Evolutionary conservation across 2,113 vertebrate genomes (phyloP), one percentile per base, ranked within the genome.

Genomic region (Engraulis encrasicolus): DNA sequence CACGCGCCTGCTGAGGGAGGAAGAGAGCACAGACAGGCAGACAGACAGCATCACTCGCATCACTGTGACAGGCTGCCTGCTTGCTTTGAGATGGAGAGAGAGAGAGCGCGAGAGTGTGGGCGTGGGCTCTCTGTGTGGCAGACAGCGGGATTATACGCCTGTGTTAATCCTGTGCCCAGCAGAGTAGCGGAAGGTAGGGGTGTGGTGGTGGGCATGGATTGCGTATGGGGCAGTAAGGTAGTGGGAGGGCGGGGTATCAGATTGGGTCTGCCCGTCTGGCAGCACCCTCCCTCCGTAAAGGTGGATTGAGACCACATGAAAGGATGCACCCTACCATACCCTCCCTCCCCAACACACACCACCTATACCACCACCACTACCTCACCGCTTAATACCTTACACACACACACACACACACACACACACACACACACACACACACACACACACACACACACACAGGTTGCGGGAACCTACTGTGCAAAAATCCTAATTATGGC

Each of bases 251-350:
- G 50, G 83, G 81, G 27, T 34, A 36, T 31, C 66, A 36, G 66
- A 74, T 74, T 74, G 66, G 66, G n/a, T n/a, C n/a, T n/a, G n/a
- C n/a, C 31, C 66, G 40, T 45, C 40, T 34, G 27, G 66, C 66
- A 0, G 31, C 34, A 23, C 34, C 27, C 31, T 74, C 31, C 66
- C 66, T 80, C 85, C 89, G 86, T 61, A 91, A 91, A 88, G 82
- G 74, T 34, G 77, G 38, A 79, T 31, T 50, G 18, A 87, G 86
- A 85, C 88, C 50, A 89, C 52, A 86, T 89, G 85, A 86, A 90
- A 90, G 82, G 0, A 0, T 27, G n/a, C n/a, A n/a, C n/a, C n/a
- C n/a, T n/a, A n/a, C n/a, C n/a, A n/a, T 0, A 14, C 83, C 74
- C n/a, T 38, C 50, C 80, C 54, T n/a, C 19, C 20, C 52, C 9